Percentiles rank a stretch among this genome's conserved stretches.
These are phyloP conservation scores for Lagopus leucura DNA, from an alignment of 2,113 vertebrate genomes.

Conservation along the genomic window DNA sequence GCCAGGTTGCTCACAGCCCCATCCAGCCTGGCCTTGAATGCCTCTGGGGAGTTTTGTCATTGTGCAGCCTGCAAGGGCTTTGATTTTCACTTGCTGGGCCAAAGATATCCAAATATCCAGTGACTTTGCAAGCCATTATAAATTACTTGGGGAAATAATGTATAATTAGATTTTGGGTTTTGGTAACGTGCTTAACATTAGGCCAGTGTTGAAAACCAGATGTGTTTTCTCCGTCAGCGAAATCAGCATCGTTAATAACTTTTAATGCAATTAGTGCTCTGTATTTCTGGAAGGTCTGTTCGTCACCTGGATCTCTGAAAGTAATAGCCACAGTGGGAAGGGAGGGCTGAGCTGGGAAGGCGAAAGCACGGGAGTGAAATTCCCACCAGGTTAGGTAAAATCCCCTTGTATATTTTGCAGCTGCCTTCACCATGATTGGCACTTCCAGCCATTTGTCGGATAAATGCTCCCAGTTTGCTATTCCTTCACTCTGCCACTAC, in stretches of 20 bases:
- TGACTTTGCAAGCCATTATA: background rate
- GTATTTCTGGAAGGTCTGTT: background rate
- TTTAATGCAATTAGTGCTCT: background rate
- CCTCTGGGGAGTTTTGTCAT: background rate
- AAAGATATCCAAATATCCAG: background rate
- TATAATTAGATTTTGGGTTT: background rate
- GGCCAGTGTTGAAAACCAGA: background rate
- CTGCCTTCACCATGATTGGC: slow-evolving; percentile 99
- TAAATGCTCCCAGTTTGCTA: slow-evolving; percentile 97
- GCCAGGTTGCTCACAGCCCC: no score
- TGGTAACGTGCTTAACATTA: background rate
- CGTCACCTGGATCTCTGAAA: background rate
- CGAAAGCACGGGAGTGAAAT: background rate
- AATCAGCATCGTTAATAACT: background rate
- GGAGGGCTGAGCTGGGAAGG: background rate
- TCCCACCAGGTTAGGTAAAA: background rate
- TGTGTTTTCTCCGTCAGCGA: background rate
- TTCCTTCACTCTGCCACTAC: slow-evolving; percentile 96
- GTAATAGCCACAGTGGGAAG: background rate
- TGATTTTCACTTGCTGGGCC: background rate
- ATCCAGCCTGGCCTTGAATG: no score
- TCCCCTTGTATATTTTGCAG: slow-evolving; percentile 73
- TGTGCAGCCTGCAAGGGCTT: background rate
- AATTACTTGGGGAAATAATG: background rate
- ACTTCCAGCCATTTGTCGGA: slow-evolving; percentile 97